Evolutionary conservation across 2,888 invertebrate genomes (phyloP), one percentile per base, ranked within the genome.

Genomic region (Agrilus biguttatus): DNA sequence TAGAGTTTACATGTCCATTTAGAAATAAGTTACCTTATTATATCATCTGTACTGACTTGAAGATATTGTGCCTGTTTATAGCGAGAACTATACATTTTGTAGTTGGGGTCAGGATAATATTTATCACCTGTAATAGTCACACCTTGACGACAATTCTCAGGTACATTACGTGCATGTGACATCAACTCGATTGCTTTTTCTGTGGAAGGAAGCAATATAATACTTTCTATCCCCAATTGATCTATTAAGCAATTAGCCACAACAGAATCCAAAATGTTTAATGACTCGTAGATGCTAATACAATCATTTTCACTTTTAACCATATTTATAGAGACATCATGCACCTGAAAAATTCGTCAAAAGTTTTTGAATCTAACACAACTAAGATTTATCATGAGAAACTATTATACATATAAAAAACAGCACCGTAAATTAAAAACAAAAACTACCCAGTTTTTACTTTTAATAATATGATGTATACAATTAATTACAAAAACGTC

Each of bases 161-260:
- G 88, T 1, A 87, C 85, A 55, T 72, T 74, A 44, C 68, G 65
- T 40, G 57, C 62, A 43, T 75, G 65, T 14, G 78, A 75, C 61
- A 92, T 77, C 8, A 91, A 68, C 0, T 73, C 63, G 40, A 78
- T 73, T 0, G 91, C 91, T 48, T 77, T 75, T 8, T 73, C 70
- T 33, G 75, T 75, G 4, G 75, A 74, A 2, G 80, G 77, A 47
- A 92, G 83, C 17, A 95, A 70, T 44, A 93, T 67, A 28, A 88
- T 73, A 39, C 71, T 72, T 67, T 95, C 93, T 40, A 89, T 69
- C 37, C 66, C 63, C 8, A 73, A 54, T 57, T 80, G 80, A 69
- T 95, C 93, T 43, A 95, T 83, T 28, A 95, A 72, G 58, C 77
- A 82, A 70, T 95, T 95, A 52, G 79, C 76, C 2, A 92, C 78